Base-by-base conservation (phyloP, 1,140 invertebrate genomes). In the Eumeta japonica region DNA sequence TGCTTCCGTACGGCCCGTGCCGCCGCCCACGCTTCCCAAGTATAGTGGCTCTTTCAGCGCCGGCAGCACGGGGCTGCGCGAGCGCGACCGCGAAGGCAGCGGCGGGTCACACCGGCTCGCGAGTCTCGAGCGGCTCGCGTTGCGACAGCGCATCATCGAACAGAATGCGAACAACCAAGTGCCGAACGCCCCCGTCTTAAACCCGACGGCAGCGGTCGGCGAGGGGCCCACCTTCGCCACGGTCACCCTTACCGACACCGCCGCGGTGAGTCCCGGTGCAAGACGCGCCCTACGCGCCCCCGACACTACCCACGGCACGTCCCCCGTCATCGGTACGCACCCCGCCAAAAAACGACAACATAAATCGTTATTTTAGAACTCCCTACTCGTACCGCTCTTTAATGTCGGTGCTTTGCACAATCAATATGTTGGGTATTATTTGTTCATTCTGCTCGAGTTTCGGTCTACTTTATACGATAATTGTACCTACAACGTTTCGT, bases 81-180 rank as follows among this genome's bases (percentile, higher is more conserved):
- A 60, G 68, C 56, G 73, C 3, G 73, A 77, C 34, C 61, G 73
- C 39, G 75, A 77, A 39, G 68, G 71, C 28, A 53, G 77, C 28
- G 81, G 81, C 15, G 80, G 80, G 43, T 83, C 81, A 20, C 83
- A 83, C 57, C 76, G 82, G 19, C 70, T 86, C 38, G 83, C 85
- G 10, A 86, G 85, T 53, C 74, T 87, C 9, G 86, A 87, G 52
- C 79, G 84, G 49, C 71, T 88, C 43, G 84, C 84, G 11, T 73
- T 85, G 5, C 75, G 86, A 28, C 85, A 88, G 53, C 79, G 85
- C 48, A 81, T 86, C 45, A 81, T 86, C 44, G 84, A 86, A 55
- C 75, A 77, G 48, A 76, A 55, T 47, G 43, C 67, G 10, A 72
- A 72, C 46, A 71, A 72, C 52, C 67, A 71, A 56, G 58, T 73